These are phyloP conservation scores for Pseudomyrmex flavicornis DNA, from an alignment of 1,140 invertebrate species.

Conservation along the genomic window DNA sequence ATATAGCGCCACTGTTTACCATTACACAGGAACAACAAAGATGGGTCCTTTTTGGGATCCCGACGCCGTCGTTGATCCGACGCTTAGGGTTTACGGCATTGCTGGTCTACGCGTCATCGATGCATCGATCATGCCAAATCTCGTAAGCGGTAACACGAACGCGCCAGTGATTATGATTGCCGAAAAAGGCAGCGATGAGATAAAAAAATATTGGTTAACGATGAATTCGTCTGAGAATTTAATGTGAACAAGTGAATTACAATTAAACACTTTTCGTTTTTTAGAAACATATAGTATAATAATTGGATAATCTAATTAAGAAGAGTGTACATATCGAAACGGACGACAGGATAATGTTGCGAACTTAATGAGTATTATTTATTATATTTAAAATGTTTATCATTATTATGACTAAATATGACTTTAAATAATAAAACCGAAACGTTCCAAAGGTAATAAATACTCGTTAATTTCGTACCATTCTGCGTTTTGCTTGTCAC, in stretches of 20 bases:
- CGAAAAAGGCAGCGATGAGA: conserved; percentile 93
- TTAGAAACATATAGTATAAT: not conserved
- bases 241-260: not conserved
- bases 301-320: too few relatives aligned
- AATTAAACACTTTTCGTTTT: too few relatives aligned
- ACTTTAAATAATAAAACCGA: too few relatives aligned
- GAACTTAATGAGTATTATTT: too few relatives aligned
- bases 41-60: conserved; percentile 95
- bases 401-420: too few relatives aligned
- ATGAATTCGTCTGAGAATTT: not conserved
- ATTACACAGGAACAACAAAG: conserved; percentile 94
- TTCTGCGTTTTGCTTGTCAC: too few relatives aligned
- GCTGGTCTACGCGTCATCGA: conserved; percentile 93
- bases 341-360: too few relatives aligned
- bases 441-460: too few relatives aligned
- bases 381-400: too few relatives aligned
- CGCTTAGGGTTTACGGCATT: conserved; percentile 92
- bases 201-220: conserved; percentile 92
- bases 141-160: conserved; percentile 94
- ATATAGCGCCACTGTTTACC: conserved; percentile 93
- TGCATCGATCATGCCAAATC: conserved; percentile 93
- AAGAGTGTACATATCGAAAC: too few relatives aligned
- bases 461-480: too few relatives aligned
- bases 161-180: conserved; percentile 94
- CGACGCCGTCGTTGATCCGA: conserved; percentile 94